Conservation (phyloP, 37 sponge, comb jelly and placozoan species). For the Sycon ciliatum region DNA sequence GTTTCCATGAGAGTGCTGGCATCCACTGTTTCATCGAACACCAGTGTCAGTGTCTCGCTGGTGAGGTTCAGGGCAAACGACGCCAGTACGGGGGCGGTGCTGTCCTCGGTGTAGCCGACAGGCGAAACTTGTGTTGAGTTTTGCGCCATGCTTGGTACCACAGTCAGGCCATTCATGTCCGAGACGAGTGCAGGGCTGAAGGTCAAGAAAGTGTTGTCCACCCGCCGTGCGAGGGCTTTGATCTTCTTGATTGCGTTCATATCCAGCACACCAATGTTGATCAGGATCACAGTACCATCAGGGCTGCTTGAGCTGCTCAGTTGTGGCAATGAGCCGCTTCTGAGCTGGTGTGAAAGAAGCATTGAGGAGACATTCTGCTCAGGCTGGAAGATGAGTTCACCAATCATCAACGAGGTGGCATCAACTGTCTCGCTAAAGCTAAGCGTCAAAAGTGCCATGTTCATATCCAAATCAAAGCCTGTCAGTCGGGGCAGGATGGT, state of each 20-base stretch:
- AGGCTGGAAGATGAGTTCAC: constrained; percentile 51
- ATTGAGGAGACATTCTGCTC: neutral
- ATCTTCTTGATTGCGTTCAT: constrained; percentile 56
- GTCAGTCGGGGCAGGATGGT: constrained; percentile 36
- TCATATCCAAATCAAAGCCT: constrained; percentile 44
- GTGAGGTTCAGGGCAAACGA: constrained; percentile 67
- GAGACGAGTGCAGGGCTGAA: constrained; percentile 31
- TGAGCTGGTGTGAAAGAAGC: neutral
- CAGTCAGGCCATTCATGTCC: constrained; percentile 58
- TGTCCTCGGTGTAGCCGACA: constrained; percentile 41
- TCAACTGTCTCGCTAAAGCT: constrained; percentile 74
- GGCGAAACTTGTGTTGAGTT: constrained; percentile 23
- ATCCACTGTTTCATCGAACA: constrained; percentile 84
- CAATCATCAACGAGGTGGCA: constrained; percentile 47
- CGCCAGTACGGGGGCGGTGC: constrained; percentile 36
- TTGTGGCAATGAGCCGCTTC: neutral
- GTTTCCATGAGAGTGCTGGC: constrained; percentile 46
- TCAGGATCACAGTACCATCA: constrained; percentile 43
- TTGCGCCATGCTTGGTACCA: constrained; percentile 34
- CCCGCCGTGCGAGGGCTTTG: constrained; percentile 27
- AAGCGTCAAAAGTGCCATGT: constrained; percentile 42
- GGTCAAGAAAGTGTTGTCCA: constrained; percentile 48
- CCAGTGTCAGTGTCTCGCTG: constrained; percentile 56
- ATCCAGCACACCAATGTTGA: constrained; percentile 57
- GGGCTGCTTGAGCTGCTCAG: constrained; percentile 32